Evolutionary conservation across 2,888 invertebrate genomes (phyloP), one percentile per base, ranked within the genome.

Genomic region (Nymphalis c-album): DNA sequence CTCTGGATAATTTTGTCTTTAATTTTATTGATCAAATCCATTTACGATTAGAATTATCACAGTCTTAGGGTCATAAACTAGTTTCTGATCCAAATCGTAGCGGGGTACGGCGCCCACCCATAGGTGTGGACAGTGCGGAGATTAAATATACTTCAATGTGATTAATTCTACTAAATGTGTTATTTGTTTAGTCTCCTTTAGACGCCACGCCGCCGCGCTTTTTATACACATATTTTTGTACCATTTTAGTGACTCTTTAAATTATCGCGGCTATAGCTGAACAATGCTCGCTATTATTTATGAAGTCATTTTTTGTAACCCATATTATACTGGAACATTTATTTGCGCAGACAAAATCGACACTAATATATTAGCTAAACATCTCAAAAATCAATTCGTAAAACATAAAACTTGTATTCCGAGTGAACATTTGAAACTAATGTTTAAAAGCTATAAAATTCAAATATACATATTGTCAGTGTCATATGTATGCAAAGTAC

Each of bases 101-200:
- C 80, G 80, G 81, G 85, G 72, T 78, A 74, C 74, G 79, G 80
- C 76, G 82, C 79, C 88, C 88, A 86, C 87, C 88, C 86, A 83
- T 83, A 85, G 85, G 85, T 88, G 87, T 85, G 78, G 87, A 88
- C 85, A 87, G 81, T 73, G 50, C 64, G 68, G 69, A 74, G 76
- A 80, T 78, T 80, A 76, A 78, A 73, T 67, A 67, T 61, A 62
- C 68, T 75, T 75, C 76, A 76, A 71, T 69, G 55, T 73, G 78
- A 80, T 79, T 86, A 86, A 85, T 87, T 86, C 85, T 84, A 75
- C 65, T 72, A 74, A 81, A 85, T 77, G 81, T 82, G 85, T 83
- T 86, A 86, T 86, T 85, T 86, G 85, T 86, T 84, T 84, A 83
- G 78, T 76, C 69, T 61, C 65, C 73, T 77, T 82, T 82, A 78